Evolutionary conservation across 1,140 invertebrate genomes (phyloP).

Genomic region (Drosophila watanabei): DNA sequence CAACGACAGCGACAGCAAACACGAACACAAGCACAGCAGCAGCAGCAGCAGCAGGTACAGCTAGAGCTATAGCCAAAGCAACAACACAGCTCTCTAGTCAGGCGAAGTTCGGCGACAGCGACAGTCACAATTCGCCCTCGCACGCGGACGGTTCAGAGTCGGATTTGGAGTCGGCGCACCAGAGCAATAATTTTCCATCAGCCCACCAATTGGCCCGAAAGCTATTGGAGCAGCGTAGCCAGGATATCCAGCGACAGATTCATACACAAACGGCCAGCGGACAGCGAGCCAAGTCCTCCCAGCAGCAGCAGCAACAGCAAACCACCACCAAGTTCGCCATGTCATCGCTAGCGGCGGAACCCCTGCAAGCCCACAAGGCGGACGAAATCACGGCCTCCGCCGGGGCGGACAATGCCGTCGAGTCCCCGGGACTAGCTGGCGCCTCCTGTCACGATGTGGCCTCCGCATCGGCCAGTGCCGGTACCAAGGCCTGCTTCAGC

Average conservation of each 20-base stretch:
- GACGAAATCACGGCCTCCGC: conserved; percentile 48
- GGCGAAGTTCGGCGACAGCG: conserved; percentile 57
- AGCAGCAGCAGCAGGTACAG: conserved; percentile 17
- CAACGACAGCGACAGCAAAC: conserved; percentile 63
- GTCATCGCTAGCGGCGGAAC: conserved; percentile 81
- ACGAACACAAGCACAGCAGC: conserved; percentile 34
- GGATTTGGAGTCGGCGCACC: conserved; percentile 67
- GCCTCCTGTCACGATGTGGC: conserved; percentile 64
- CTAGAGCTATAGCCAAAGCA: conserved; percentile 41
- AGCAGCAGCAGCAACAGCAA: conserved; percentile 63
- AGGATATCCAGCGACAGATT: conserved; percentile 65
- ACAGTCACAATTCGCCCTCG: conserved; percentile 62
- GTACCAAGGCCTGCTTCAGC: conserved; percentile 79
- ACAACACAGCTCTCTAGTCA: conserved; percentile 71
- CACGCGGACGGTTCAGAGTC: conserved; percentile 64
- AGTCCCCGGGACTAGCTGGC: conserved; percentile 23
- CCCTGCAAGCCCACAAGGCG: conserved; percentile 57
- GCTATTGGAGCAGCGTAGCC: conserved; percentile 60
- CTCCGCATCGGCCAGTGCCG: conserved; percentile 43
- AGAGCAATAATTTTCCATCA: conserved; percentile 50
- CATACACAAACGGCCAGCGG: conserved; percentile 61
- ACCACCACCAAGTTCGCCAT: conserved; percentile 75
- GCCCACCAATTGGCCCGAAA: conserved; percentile 61
- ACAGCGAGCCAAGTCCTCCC: conserved; percentile 56
- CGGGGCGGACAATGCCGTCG: conserved; percentile 3